Percentiles rank a stretch among this genome's conserved stretches.
Evolutionary conservation across 2,797 vertebrate species (phyloP).

Genomic region (Cuniculus paca): DNA sequence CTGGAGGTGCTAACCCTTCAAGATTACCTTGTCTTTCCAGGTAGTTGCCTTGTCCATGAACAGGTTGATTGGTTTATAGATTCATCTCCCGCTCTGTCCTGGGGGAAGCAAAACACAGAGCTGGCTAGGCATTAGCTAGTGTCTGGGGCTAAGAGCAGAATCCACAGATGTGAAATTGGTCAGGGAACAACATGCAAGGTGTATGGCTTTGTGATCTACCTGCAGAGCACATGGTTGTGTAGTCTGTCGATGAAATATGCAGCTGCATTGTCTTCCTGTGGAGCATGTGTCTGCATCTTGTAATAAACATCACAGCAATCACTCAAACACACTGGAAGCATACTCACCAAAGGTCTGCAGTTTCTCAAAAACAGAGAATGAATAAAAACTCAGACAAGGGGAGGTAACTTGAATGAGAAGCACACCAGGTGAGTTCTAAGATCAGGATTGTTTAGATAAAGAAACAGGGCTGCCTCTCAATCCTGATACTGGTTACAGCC

Average conservation of each 20-base stretch:
- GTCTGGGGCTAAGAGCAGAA: neutral
- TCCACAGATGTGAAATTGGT: neutral
- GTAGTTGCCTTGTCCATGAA: neutral
- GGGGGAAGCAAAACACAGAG: neutral
- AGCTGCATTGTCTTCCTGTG: neutral
- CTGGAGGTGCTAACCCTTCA: neutral
- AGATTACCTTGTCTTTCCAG: neutral
- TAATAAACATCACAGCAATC: neutral
- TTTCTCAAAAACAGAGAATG: neutral
- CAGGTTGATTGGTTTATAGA: neutral
- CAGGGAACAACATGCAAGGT: neutral
- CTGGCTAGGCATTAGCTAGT: neutral
- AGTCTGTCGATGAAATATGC: neutral
- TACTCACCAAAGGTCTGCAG: neutral
- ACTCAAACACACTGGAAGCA: neutral
- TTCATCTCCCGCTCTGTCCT: neutral
- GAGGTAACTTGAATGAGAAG: neutral
- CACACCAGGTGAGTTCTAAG: neutral
- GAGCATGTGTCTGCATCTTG: neutral
- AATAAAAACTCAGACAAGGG: neutral
- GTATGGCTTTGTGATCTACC: neutral
- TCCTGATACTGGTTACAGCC: neutral
- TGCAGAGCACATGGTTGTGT: neutral
- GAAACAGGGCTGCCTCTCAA: neutral
- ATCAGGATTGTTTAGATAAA: neutral